These are phyloP conservation scores for Aleadryas rufinucha DNA, from an alignment of 2,113 vertebrate species.

Conservation along the genomic window DNA sequence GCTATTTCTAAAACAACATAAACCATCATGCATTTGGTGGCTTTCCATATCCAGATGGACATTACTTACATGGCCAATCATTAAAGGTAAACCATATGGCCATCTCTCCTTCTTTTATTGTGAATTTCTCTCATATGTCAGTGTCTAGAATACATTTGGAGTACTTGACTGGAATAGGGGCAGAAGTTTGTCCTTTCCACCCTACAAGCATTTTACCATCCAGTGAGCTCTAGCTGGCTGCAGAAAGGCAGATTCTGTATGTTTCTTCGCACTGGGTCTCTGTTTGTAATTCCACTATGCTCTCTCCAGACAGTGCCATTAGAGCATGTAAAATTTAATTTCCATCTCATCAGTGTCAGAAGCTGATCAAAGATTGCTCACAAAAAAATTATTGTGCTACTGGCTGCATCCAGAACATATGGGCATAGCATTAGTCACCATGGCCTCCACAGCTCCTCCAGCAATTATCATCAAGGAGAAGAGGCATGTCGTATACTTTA, in stretches of 20 bases:
- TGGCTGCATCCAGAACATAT: slow-evolving; percentile 59
- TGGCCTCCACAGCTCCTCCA: slow-evolving; percentile 39
- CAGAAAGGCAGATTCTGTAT: not conserved
- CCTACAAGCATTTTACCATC: not conserved
- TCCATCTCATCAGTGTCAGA: slow-evolving; percentile 62
- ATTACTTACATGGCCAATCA: not conserved
- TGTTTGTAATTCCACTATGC: not conserved
- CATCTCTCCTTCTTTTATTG: not conserved
- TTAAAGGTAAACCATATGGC: not conserved
- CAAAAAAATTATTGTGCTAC: slow-evolving; percentile 38
- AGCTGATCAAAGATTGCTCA: slow-evolving; percentile 61
- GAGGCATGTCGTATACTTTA: not conserved
- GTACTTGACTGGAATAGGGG: not conserved
- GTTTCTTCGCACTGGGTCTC: not conserved
- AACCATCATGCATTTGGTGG: not conserved
- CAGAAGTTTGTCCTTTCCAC: not conserved
- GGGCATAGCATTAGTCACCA: slow-evolving; percentile 52
- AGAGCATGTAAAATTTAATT: slow-evolving; percentile 69
- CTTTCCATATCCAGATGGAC: not conserved
- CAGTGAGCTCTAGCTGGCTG: not conserved
- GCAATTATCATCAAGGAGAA: not conserved
- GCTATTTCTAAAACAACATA: not conserved
- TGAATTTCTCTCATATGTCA: not conserved
- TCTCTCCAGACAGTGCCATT: slow-evolving; percentile 31
- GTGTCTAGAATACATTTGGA: not conserved